phyloP scores from a whole-genome alignment of 2,797 vertebrate genomes.

The Lepilemur ruficaudatus region DNA sequence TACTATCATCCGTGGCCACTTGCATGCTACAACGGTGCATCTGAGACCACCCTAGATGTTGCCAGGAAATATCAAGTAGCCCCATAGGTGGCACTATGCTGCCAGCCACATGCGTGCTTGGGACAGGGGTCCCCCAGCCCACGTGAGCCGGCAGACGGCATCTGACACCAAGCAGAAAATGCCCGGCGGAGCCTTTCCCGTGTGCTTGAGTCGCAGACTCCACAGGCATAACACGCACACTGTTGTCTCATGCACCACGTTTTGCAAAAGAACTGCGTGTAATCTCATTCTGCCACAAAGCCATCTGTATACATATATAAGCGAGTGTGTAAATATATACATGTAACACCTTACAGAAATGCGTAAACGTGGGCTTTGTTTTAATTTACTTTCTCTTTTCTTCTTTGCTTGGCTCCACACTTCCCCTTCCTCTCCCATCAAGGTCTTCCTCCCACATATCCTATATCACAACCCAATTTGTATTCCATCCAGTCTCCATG shows the following conservation, averaged over 20 bases:
- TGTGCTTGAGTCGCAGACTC: not conserved
- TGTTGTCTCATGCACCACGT: not conserved
- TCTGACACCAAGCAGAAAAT: not conserved
- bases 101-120: not conserved
- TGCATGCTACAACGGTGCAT: not conserved
- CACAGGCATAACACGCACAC: accelerated
- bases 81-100: not conserved
- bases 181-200: not conserved
- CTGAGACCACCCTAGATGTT: too few relatives aligned
- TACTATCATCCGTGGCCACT: not conserved
- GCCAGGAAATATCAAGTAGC: not conserved
- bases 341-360: not conserved
- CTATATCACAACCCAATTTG: not conserved
- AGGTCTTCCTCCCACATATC: not conserved
- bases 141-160: not conserved
- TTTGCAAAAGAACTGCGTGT: not conserved
- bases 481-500: not conserved
- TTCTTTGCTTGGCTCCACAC: not conserved
- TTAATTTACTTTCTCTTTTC: not conserved
- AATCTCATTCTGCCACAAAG: not conserved
- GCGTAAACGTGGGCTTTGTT: not conserved
- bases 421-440: not conserved
- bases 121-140: not conserved
- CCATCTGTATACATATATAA: not conserved
- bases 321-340: not conserved